Conservation (phyloP, 1,140 invertebrate genomes). For the Cardiocondyla obscurior region DNA sequence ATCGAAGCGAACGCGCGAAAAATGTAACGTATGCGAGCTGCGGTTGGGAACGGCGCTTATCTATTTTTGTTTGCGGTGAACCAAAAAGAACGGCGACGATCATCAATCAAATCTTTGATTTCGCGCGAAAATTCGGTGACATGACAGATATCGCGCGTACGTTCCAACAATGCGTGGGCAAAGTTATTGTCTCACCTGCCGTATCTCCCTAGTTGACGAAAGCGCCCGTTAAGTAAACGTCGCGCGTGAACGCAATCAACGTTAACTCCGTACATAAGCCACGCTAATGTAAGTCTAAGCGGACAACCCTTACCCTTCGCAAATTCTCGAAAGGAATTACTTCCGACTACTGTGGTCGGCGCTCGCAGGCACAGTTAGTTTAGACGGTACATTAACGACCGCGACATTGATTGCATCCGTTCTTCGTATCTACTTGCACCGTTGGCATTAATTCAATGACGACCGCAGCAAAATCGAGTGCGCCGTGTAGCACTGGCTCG, state of each 20-base stretch:
- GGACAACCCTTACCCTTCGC: slow-evolving; percentile 33
- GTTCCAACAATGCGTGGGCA: neutral
- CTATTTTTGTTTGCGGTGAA: neutral
- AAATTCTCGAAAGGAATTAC: slow-evolving; percentile 40
- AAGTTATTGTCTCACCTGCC: slow-evolving; percentile 33
- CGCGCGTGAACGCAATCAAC: slow-evolving; percentile 41
- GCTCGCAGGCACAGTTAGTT: slow-evolving; percentile 51
- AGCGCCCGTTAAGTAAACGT: slow-evolving; percentile 44
- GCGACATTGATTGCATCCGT: slow-evolving; percentile 56
- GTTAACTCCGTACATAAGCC: slow-evolving; percentile 49
- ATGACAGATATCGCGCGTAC: neutral
- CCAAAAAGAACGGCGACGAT: neutral
- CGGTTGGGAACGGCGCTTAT: neutral
- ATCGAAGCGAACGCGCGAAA: neutral
- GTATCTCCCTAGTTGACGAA: slow-evolving; percentile 11
- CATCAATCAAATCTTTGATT: slow-evolving; percentile 25
- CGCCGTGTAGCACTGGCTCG: slow-evolving; percentile 16
- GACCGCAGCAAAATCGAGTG: slow-evolving; percentile 42
- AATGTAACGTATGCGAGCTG: neutral
- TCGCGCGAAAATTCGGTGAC: neutral
- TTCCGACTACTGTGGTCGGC: slow-evolving; percentile 42
- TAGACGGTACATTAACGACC: slow-evolving; percentile 50
- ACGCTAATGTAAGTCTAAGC: slow-evolving; percentile 55
- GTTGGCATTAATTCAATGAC: slow-evolving; percentile 43
- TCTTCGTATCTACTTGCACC: slow-evolving; percentile 50